These are phyloP conservation scores for Drosophila nr. fundita DNA, from an alignment of 2,888 invertebrate genomes.

Conservation along the genomic window DNA sequence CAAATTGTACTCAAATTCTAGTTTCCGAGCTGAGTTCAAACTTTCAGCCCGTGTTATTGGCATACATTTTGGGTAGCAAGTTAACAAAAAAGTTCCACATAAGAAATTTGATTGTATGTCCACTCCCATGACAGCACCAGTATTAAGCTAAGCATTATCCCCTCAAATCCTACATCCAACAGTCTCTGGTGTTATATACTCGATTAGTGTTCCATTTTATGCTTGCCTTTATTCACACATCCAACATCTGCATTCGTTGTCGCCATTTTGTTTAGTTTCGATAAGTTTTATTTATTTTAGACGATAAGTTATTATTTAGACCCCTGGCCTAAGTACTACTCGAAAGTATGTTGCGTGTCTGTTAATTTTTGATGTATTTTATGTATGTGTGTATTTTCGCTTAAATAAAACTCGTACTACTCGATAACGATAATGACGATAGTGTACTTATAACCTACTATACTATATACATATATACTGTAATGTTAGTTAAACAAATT, in stretches of 20 bases:
- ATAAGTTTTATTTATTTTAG: constrained; percentile 77
- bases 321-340: constrained; percentile 51
- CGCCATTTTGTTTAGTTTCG: constrained; percentile 68
- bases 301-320: constrained; percentile 40
- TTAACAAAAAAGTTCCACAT: constrained; percentile 36
- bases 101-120: constrained; percentile 34
- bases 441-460: constrained; percentile 31
- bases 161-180: constrained; percentile 18
- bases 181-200: constrained; percentile 51
- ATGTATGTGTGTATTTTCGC: constrained; percentile 72
- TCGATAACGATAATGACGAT: constrained; percentile 42
- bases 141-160: constrained; percentile 75
- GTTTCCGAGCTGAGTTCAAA: not conserved
- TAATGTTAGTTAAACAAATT: constrained; percentile 69
- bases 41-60: constrained; percentile 23
- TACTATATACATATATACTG: constrained; percentile 18
- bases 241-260: constrained; percentile 40
- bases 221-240: constrained; percentile 38
- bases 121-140: constrained; percentile 79
- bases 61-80: constrained; percentile 20
- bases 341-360: constrained; percentile 60
- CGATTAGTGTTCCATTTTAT: constrained; percentile 33
- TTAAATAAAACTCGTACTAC: constrained; percentile 50
- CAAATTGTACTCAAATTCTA: not conserved
- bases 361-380: constrained; percentile 44